phyloP scores from a whole-genome alignment of 2,797 vertebrate species.

The Esox masquinongy region DNA sequence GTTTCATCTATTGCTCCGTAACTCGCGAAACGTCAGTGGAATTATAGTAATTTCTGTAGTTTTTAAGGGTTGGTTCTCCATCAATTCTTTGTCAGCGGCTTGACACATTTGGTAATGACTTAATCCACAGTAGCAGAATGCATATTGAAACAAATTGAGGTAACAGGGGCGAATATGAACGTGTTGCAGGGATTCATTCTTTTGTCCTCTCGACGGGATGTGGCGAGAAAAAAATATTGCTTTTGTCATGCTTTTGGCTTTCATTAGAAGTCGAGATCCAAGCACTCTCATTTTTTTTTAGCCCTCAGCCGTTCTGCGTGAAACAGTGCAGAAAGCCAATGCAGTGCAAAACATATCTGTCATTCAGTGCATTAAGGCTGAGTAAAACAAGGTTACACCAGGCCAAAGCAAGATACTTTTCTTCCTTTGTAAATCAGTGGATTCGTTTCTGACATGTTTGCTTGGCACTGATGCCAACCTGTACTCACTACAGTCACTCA shows the following conservation, averaged over 20 bases:
- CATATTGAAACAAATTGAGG: neutral
- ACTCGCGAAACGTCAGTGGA: constrained; percentile 14
- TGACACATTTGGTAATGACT: neutral
- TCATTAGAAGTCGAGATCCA: constrained; percentile 33
- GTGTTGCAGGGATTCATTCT: neutral
- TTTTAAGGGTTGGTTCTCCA: neutral
- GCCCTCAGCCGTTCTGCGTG: neutral
- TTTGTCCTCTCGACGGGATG: neutral
- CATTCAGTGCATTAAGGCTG: constrained; percentile 3
- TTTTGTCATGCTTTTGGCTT: constrained; percentile 32
- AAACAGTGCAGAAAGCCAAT: constrained; percentile 26
- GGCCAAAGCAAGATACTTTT: neutral
- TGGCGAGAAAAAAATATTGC: constrained; percentile 22
- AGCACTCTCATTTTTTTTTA: neutral
- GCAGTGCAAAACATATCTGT: neutral
- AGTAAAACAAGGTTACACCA: neutral
- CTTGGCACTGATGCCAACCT: neutral
- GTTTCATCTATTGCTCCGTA: constrained; percentile 27
- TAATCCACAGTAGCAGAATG: neutral
- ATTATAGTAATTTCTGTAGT: constrained; percentile 15
- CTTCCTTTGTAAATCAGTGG: neutral
- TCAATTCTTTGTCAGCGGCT: neutral
- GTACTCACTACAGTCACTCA: neutral
- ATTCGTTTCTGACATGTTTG: neutral
- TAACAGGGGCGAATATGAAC: neutral